Percentiles rank a stretch among this genome's conserved stretches.
Evolutionary conservation across 2,113 vertebrate species (phyloP).

Genomic region (Sceloporus undulatus): DNA sequence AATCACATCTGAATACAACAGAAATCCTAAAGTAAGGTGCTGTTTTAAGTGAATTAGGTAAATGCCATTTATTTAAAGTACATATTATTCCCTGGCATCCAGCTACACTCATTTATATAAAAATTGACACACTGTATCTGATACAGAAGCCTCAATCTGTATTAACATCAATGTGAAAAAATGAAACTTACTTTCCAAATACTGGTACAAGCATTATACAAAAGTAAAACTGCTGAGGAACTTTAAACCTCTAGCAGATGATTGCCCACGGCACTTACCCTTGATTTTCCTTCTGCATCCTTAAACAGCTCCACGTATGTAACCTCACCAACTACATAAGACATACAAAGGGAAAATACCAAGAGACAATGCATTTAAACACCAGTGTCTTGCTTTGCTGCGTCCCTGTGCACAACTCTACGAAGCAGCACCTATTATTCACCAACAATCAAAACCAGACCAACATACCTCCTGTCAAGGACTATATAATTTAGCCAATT

Average conservation of each 20-base stretch:
- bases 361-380: conserved; percentile 99
- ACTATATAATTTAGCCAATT: conserved; percentile 92
- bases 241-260: conserved; percentile 96
- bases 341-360: conserved; percentile 99
- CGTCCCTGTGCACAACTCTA: conserved; percentile 95
- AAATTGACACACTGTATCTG: conserved; percentile 82
- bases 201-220: conserved; percentile 90
- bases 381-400: conserved; percentile 94
- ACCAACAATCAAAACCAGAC: conserved; percentile 94
- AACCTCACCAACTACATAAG: conserved; percentile 99
- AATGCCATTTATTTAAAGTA: conserved; percentile 72
- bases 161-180: conserved; percentile 80
- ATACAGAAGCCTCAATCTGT: conserved; percentile 85
- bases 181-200: conserved; percentile 92
- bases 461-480: conserved; percentile 93
- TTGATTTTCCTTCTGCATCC: conserved; percentile 99
- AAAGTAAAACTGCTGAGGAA: conserved; percentile 95
- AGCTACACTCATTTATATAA: conserved; percentile 70
- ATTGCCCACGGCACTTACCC: conserved; percentile 99
- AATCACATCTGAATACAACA: conserved; percentile 76
- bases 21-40: conserved; percentile 67
- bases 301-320: conserved; percentile 99
- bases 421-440: conserved; percentile 93
- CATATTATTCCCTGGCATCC: conserved; percentile 77
- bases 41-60: conserved; percentile 74